phyloP scores from a whole-genome alignment of 2,888 invertebrate genomes.

The Thumatha senex region DNA sequence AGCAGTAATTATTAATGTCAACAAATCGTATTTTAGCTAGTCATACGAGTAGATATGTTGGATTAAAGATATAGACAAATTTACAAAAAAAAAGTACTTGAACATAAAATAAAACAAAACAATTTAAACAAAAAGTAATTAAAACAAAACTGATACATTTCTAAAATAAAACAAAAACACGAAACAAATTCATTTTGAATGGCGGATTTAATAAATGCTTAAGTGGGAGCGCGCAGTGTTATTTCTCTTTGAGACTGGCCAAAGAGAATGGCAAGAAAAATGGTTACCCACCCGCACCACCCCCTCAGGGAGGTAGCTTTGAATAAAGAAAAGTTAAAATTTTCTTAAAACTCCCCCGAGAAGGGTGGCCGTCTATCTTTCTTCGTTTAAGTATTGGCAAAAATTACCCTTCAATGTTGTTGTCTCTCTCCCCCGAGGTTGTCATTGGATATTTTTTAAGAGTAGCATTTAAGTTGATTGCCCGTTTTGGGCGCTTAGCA shows the following conservation, averaged over 20 bases:
- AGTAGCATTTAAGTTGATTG: constrained; percentile 41
- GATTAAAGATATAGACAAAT: too few species aligned
- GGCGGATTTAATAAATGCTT: constrained; percentile 80
- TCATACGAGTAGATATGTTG: too few species aligned
- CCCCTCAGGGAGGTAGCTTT: constrained; percentile 48
- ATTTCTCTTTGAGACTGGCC: constrained; percentile 77
- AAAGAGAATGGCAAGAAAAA: constrained; percentile 79
- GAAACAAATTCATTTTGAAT: constrained; percentile 70
- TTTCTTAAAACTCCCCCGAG: constrained; percentile 71
- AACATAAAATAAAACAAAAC: neutral
- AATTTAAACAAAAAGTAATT: constrained; percentile 25
- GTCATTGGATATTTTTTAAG: constrained; percentile 71
- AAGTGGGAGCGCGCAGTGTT: constrained; percentile 60
- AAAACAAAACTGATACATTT: constrained; percentile 25
- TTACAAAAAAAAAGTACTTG: too few species aligned
- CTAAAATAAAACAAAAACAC: constrained; percentile 54
- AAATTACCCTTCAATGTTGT: constrained; percentile 66
- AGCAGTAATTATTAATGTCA: too few species aligned
- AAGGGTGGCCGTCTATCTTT: constrained; percentile 71
- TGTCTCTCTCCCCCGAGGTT: constrained; percentile 59
- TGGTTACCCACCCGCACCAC: constrained; percentile 49
- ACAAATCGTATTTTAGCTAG: too few species aligned
- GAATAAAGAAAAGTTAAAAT: constrained; percentile 84
- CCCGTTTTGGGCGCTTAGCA: constrained; percentile 19
- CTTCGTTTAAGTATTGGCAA: constrained; percentile 82